Conservation (phyloP, 1,140 invertebrate genomes). For the Drosophila sucinea region DNA sequence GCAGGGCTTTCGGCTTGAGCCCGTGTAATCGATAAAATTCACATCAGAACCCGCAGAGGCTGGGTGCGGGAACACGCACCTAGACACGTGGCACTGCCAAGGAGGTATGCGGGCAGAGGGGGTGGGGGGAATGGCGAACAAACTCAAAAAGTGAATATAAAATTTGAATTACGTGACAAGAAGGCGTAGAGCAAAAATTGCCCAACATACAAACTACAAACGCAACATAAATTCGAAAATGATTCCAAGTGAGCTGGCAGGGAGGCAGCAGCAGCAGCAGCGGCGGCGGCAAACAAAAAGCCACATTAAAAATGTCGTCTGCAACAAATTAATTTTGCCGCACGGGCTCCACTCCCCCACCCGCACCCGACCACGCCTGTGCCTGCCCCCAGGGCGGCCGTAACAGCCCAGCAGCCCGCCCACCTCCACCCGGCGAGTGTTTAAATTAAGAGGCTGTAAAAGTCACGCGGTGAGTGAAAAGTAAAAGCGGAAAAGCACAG, state of each 20-base stretch:
- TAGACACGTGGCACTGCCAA: slow-evolving; percentile 41
- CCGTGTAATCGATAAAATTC: slow-evolving; percentile 66
- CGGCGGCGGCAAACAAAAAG: slow-evolving; percentile 30
- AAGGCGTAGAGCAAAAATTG: slow-evolving; percentile 41
- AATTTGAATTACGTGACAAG: slow-evolving; percentile 77
- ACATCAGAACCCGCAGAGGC: slow-evolving; percentile 18
- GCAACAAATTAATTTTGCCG: slow-evolving; percentile 77
- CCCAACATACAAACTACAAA: slow-evolving; percentile 51
- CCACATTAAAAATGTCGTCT: slow-evolving; percentile 79
- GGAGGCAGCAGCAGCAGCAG: slow-evolving; percentile 14
- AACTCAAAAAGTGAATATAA: slow-evolving; percentile 61
- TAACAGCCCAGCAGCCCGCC: slow-evolving; percentile 4
- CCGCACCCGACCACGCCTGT: not conserved
- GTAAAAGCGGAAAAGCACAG: slow-evolving; percentile 48
- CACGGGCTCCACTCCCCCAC: slow-evolving; percentile 1
- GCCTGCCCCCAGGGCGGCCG: slow-evolving; percentile 22
- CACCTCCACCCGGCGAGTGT: slow-evolving; percentile 47
- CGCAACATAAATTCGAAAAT: slow-evolving; percentile 52
- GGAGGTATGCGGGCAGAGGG: not conserved
- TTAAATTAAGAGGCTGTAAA: slow-evolving; percentile 82
- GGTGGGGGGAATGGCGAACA: not conserved
- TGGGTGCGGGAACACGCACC: too few relatives aligned
- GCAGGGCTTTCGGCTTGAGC: slow-evolving; percentile 19
- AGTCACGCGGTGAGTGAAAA: slow-evolving; percentile 78
- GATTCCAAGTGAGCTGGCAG: not conserved